These are phyloP conservation scores for Carabus problematicus DNA, from an alignment of 2,888 invertebrate species.

Conservation along the genomic window DNA sequence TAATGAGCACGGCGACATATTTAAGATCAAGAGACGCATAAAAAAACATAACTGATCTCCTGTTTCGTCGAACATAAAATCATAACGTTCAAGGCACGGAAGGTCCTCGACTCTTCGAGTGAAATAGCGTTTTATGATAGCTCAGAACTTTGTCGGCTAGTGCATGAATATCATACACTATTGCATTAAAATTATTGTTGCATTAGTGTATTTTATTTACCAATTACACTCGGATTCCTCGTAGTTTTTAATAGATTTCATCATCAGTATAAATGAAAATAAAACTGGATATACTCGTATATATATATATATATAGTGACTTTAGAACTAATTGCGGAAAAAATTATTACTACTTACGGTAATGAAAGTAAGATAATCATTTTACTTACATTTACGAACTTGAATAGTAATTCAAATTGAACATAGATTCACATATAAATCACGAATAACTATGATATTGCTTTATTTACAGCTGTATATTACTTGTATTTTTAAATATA, in stretches of 20 bases:
- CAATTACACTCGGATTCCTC: constrained; percentile 9
- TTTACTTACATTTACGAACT: too few relatives aligned
- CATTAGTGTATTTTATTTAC: constrained; percentile 12
- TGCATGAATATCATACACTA: not conserved
- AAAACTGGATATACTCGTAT: too few relatives aligned
- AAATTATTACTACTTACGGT: too few relatives aligned
- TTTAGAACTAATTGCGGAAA: too few relatives aligned
- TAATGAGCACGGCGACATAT: constrained; percentile 36
- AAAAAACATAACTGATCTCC: constrained; percentile 37
- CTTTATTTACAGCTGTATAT: too few relatives aligned
- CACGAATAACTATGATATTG: too few relatives aligned
- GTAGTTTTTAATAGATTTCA: not conserved
- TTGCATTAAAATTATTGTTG: constrained; percentile 15
- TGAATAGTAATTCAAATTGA: too few relatives aligned
- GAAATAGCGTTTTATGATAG: constrained; percentile 14
- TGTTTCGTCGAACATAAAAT: constrained; percentile 35
- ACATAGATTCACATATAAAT: too few relatives aligned
- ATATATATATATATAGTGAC: too few relatives aligned
- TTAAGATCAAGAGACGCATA: constrained; percentile 34
- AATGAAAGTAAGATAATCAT: too few relatives aligned
- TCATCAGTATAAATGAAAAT: not conserved
- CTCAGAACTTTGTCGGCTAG: not conserved
- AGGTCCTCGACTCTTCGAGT: constrained; percentile 1
- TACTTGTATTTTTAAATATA: too few relatives aligned
- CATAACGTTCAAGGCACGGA: constrained; percentile 29